Base-by-base conservation (phyloP, 2,888 invertebrate species). In the Acronicta alni region DNA sequence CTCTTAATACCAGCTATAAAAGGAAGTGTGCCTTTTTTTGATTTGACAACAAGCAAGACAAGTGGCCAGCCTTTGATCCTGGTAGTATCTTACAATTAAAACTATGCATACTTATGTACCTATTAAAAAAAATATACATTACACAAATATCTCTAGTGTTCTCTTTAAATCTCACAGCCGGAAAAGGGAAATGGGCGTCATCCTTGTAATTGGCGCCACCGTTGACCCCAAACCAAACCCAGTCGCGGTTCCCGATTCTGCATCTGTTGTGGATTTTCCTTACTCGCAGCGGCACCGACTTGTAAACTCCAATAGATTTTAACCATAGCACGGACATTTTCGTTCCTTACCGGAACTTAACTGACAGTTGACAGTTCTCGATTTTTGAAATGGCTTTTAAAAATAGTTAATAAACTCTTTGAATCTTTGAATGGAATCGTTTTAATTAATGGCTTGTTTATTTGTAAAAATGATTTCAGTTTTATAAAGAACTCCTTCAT, bases 171-270 rank as follows among this genome's bases (percentile, higher is more conserved):
- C 96, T 86, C 57, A 97, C 92, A 6, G 96, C 95, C 3, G 97
- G 96, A 83, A 95, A 95, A 0, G 97, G 96, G 65, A 93, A 95
- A 47, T 92, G 94, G 0, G 90, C 73, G 38, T 92, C 86, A 76
- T 97, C 97, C 45, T 92, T 89, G 77, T 97, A 97, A 64, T 78
- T 89, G 0, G 95, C 91, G 10, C 82, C 73, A 0, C 96, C 96
- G 75, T 96, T 96, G n/a, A 90, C 66, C 0, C 96, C 96, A 70
- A 85, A 93, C 0, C 97, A 96, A 1, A 97, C 96, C 67, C 96
- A 94, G 76, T 97, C 96, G 37, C 97, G 89, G 71, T 94, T 95
- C 0, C 97, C 97, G 58, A 95, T 95, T 26, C 91, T 82, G 57
- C 86, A 85, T 41, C 84, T 79, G 6, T 88, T 86, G 64, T 91